Conservation (phyloP, 2,888 invertebrate genomes). For the Thereva nobilitata region DNA sequence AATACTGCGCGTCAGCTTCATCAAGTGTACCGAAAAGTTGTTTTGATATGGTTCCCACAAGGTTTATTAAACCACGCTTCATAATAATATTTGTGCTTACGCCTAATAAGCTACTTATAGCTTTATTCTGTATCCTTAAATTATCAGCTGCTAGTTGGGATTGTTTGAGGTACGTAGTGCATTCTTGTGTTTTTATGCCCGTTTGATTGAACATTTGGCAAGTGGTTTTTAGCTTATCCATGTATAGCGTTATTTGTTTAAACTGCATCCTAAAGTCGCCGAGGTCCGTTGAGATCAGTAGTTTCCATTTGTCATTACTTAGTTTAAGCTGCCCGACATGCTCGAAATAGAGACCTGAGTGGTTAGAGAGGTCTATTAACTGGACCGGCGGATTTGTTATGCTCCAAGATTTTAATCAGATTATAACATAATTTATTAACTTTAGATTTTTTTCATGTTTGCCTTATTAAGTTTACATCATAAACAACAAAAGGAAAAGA, state of each 20-base stretch:
- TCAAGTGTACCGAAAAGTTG: conserved; percentile 1
- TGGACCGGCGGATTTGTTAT: no score
- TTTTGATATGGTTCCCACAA: background rate
- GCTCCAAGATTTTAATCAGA: no score
- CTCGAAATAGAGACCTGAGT: background rate
- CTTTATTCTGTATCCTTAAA: background rate
- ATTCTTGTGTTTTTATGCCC: background rate
- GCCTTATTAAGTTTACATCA: no score
- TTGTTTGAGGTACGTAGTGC: background rate
- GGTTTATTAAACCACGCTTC: background rate
- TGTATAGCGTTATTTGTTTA: background rate
- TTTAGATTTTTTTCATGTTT: no score
- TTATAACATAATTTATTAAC: no score
- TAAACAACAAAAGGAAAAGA: no score
- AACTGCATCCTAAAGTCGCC: background rate
- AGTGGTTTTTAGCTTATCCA: background rate
- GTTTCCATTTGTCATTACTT: background rate
- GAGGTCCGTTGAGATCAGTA: no score
- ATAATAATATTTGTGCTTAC: background rate
- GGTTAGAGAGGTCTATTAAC: background rate
- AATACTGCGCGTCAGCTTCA: background rate
- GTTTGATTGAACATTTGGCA: background rate
- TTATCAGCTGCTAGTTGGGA: background rate
- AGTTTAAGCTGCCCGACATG: background rate
- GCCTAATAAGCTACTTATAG: background rate